phyloP scores from a whole-genome alignment of 1,140 invertebrate genomes.

The Acromyrmex heyeri region DNA sequence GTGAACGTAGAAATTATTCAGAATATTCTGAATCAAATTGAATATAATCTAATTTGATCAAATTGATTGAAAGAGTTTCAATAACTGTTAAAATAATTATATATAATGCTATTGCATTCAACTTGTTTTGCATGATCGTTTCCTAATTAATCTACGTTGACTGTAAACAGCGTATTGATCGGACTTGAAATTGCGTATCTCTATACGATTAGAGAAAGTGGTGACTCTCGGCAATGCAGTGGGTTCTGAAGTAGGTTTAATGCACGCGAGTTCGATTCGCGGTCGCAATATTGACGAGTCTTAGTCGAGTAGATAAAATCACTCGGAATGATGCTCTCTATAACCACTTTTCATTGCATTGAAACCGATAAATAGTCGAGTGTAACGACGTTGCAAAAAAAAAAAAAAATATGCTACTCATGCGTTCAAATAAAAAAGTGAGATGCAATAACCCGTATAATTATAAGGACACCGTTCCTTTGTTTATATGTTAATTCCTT shows the following conservation, averaged over 20 bases:
- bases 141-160: not conserved
- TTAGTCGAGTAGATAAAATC: conserved; percentile 43
- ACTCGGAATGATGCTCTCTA: not conserved
- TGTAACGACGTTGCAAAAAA: conserved; percentile 3
- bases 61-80: conserved; percentile 1
- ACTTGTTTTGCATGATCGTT: conserved; percentile 6
- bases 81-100: conserved; percentile 1
- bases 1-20: not conserved
- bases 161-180: not conserved
- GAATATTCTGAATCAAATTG: not conserved
- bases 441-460: conserved; percentile 39
- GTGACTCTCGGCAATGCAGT: not conserved
- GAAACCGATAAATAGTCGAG: conserved; percentile 22
- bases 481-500: not conserved
- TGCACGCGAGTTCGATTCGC: not conserved
- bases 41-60: conserved; percentile 22
- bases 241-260: conserved; percentile 29
- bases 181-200: not conserved
- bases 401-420: not conserved
- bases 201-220: conserved; percentile 20
- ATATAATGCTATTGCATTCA: not conserved
- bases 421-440: conserved; percentile 16
- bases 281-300: conserved; percentile 8
- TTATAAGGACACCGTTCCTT: not conserved
- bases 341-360: conserved; percentile 23